Evolutionary conservation across 37 sponge, comb jelly and placozoan species (phyloP).

Genomic region (Chondrilla cf. caribensis): DNA sequence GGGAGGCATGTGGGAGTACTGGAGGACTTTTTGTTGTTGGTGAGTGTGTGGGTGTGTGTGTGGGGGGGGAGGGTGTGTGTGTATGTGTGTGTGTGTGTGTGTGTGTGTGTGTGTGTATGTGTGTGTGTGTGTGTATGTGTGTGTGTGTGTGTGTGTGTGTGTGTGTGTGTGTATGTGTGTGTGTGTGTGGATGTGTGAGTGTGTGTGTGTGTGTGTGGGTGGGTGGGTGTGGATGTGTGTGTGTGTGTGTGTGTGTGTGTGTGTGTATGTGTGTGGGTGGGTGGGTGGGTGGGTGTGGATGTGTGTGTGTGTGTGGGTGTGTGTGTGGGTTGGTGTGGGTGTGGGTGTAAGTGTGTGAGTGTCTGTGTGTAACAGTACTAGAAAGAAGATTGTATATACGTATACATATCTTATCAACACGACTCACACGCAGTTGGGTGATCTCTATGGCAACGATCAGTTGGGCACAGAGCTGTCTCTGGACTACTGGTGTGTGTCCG

Average conservation of each 20-base stretch:
- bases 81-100: not conserved
- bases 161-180: not conserved
- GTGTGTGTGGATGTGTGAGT: too few species aligned
- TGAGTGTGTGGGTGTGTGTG: constrained; percentile 8
- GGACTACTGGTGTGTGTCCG: constrained; percentile 73
- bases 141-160: constrained; percentile 36
- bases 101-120: not conserved
- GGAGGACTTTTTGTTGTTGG: constrained; percentile 4
- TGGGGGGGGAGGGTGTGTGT: constrained; percentile 14
- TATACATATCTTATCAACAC: too few species aligned
- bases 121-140: constrained; percentile 24
- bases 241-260: too few species aligned
- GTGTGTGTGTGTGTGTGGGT: too few species aligned
- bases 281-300: too few species aligned
- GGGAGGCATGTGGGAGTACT: not conserved
- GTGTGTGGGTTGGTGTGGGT: too few species aligned
- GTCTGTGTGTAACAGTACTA: too few species aligned
- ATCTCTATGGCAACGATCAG: constrained; percentile 61
- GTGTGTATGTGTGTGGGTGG: too few species aligned
- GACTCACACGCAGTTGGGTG: constrained; percentile 79
- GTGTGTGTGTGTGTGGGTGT: too few species aligned
- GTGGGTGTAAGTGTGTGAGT: too few species aligned
- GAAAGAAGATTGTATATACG: too few species aligned
- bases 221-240: too few species aligned
- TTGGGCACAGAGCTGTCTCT: constrained; percentile 39